Base-by-base conservation (phyloP, 2,113 vertebrate species). In the Melanotaenia duboulayi region DNA sequence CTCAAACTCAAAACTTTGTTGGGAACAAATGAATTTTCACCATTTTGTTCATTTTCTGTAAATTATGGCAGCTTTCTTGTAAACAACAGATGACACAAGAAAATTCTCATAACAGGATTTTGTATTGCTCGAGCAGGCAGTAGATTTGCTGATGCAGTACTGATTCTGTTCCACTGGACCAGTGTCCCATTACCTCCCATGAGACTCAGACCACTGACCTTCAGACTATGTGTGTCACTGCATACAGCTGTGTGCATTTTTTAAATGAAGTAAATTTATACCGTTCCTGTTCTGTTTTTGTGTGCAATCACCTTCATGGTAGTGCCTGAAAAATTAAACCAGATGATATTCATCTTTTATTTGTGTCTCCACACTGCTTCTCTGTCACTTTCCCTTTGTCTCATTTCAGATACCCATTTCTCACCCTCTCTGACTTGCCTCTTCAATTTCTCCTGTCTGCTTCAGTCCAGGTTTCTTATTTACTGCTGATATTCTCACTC, bases 131-230 rank as follows among this genome's bases (percentile, higher is more conserved):
- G 37, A 54, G 52, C 40, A 61, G 28, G 60, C 50, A 3, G 32
- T 32, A 61, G 65, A 82, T 80, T 32, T 82, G 86, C 86, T 90
- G 86, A 89, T 80, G 52, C 52, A 59, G 65, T 63, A 20, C 75
- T 24, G 42, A 81, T 77, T 81, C 65, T 71, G 28, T 71, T 88
- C 69, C 51, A 65, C 32, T 65, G 60, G 80, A 79, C 63, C 39
- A 14, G 64, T 78, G 66, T 91, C 73, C 46, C 59, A 72, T 90
- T 90, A 90, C 89, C 59, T 78, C 75, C 78, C 71, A 42, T 51
- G 82, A 81, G 84, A 83, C 51, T 65, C 74, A 72, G 57, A 58
- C 56, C 77, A 12, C 81, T 82, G 85, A 88, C 89, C 86, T 91
- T 88, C 51, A 56, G 65, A 72, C 28, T 44, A 13, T 28, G 59